A percentile compares a stretch with the other conserved stretches of the same genome.
Evolutionary conservation across 2,113 vertebrate species (phyloP).

Genomic region (Pollimyrus isidori): DNA sequence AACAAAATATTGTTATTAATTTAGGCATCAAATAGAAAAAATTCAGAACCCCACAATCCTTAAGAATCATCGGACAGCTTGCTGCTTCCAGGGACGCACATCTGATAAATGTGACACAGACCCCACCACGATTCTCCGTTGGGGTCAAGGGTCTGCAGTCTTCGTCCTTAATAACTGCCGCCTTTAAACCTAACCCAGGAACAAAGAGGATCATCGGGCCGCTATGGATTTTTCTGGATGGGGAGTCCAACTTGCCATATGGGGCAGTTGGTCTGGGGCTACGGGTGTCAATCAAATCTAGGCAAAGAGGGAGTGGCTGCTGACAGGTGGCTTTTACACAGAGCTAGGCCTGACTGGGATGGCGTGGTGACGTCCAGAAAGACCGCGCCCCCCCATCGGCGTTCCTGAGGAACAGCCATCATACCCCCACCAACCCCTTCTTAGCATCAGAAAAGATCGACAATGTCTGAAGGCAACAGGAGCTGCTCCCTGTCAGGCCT

Average conservation of each 20-base stretch:
- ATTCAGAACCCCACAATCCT: background rate
- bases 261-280: slow-evolving; percentile 30
- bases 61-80: background rate
- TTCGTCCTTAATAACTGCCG: background rate
- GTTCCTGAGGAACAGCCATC: slow-evolving; percentile 34
- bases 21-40: background rate
- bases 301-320: slow-evolving; percentile 35
- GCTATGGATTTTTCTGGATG: slow-evolving; percentile 16
- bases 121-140: background rate
- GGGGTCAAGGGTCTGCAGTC: background rate
- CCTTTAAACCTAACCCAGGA: background rate
- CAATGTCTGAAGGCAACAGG: background rate
- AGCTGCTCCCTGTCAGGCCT: background rate
- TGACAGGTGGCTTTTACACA: slow-evolving; percentile 51
- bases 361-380: background rate
- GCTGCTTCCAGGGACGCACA: background rate
- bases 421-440: slow-evolving; percentile 36
- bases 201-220: background rate
- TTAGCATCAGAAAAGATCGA: slow-evolving; percentile 49
- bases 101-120: background rate
- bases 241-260: slow-evolving; percentile 28
- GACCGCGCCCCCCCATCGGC: slow-evolving; percentile 25
- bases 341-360: slow-evolving; percentile 36
- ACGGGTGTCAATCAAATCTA: slow-evolving; percentile 40
- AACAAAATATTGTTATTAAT: background rate